phyloP scores from a whole-genome alignment of 2,113 vertebrate genomes.

The Todiramphus chloris region DNA sequence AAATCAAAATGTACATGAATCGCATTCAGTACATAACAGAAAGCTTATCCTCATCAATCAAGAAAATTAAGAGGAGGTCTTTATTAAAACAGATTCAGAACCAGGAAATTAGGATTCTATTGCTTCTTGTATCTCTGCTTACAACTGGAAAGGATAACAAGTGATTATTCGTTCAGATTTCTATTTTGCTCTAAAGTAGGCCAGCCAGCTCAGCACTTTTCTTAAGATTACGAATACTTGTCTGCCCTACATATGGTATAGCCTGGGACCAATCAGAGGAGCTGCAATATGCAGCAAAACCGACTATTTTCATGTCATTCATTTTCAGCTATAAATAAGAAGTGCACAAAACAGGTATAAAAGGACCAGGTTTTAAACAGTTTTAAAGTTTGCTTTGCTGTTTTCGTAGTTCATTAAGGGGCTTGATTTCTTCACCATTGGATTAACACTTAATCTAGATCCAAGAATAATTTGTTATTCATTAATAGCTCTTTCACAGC shows the following conservation, averaged over 20 bases:
- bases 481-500: neutral
- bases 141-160: conserved; percentile 11
- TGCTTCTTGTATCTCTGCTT: neutral
- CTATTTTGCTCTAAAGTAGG: conserved; percentile 34
- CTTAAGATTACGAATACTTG: conserved; percentile 40
- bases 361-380: neutral
- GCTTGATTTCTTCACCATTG: neutral
- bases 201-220: conserved; percentile 62
- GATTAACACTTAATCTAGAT: neutral
- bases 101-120: neutral
- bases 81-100: neutral
- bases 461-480: neutral
- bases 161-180: conserved; percentile 31
- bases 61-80: neutral
- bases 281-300: neutral
- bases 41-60: neutral
- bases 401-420: neutral
- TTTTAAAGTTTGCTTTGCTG: neutral
- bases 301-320: neutral
- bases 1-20: neutral
- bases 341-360: neutral
- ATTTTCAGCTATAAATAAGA: neutral
- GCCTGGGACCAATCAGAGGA: conserved; percentile 12
- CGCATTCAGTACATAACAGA: neutral
- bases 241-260: conserved; percentile 60